These are phyloP conservation scores for Chondrilla cf. caribensis DNA, from an alignment of 37 sponge, comb jelly and placozoan genomes.

Conservation along the genomic window DNA sequence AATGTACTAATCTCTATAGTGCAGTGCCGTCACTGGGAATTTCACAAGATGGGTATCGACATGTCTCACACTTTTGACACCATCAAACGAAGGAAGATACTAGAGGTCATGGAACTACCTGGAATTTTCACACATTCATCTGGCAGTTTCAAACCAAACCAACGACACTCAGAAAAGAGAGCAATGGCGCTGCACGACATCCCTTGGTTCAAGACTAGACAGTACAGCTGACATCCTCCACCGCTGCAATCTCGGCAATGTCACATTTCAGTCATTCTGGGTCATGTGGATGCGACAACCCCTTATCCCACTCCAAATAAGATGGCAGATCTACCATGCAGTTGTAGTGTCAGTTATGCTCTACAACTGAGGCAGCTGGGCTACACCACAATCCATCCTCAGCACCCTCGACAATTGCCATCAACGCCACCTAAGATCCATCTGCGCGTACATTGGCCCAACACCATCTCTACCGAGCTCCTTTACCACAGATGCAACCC, in stretches of 20 bases:
- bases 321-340: conserved; percentile 6
- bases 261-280: conserved; percentile 11
- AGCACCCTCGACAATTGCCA: background rate
- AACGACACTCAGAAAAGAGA: conserved; percentile 15
- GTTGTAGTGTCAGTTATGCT: conserved; percentile 12
- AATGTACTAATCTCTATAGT: conserved; percentile 28
- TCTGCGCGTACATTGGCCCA: conserved; percentile 13
- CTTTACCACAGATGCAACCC: conserved; percentile 11
- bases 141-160: conserved; percentile 5
- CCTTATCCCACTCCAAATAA: conserved; percentile 8
- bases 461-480: conserved; percentile 15
- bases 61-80: conserved; percentile 42
- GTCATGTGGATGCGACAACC: conserved; percentile 19
- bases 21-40: conserved; percentile 17
- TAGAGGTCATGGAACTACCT: conserved; percentile 3
- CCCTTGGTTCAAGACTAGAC: conserved; percentile 26
- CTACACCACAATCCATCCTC: background rate
- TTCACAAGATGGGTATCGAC: conserved; percentile 42
- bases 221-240: conserved; percentile 2
- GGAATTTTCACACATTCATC: conserved; percentile 24
- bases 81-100: conserved; percentile 13
- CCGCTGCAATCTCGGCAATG: conserved; percentile 15
- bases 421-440: conserved; percentile 12
- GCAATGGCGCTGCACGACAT: conserved; percentile 28
- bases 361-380: conserved; percentile 22